Conservation (phyloP, 2,113 vertebrate species). For the Gallinago paraguaiae region DNA sequence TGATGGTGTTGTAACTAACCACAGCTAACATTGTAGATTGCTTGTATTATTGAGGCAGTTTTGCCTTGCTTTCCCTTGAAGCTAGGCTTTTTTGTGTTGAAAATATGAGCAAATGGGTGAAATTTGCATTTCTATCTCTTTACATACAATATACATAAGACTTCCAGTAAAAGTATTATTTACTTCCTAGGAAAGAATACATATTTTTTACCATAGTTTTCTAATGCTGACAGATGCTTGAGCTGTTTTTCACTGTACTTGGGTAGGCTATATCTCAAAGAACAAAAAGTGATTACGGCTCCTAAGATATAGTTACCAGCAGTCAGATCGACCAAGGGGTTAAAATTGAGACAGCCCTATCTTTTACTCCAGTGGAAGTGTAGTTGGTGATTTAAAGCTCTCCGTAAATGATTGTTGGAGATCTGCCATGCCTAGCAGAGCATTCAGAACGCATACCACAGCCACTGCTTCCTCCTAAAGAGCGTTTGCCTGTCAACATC, state of each 20-base stretch:
- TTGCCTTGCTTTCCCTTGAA: not conserved
- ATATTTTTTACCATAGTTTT: not conserved
- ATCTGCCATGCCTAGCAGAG: slow-evolving; percentile 60
- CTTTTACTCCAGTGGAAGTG: slow-evolving; percentile 43
- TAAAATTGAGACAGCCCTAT: slow-evolving; percentile 67
- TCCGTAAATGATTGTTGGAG: slow-evolving; percentile 80
- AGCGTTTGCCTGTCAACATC: not conserved
- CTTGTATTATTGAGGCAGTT: not conserved
- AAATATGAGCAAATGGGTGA: not conserved
- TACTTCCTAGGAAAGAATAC: not conserved
- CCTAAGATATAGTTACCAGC: not conserved
- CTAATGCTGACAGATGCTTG: not conserved
- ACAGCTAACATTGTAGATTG: not conserved
- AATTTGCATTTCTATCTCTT: not conserved
- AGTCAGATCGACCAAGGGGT: slow-evolving; percentile 49
- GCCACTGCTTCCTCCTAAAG: slow-evolving; percentile 14
- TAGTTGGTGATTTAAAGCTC: slow-evolving; percentile 69
- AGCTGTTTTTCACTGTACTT: not conserved
- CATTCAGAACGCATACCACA: slow-evolving; percentile 34
- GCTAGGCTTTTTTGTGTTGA: not conserved
- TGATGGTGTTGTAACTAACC: not conserved
- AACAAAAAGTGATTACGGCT: not conserved
- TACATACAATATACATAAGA: not conserved
- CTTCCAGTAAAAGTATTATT: not conserved
- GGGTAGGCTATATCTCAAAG: not conserved